Percentiles rank a stretch among this genome's conserved stretches.
These are phyloP conservation scores for Dryadula phaetusa DNA, from an alignment of 2,888 invertebrate genomes.

Conservation along the genomic window DNA sequence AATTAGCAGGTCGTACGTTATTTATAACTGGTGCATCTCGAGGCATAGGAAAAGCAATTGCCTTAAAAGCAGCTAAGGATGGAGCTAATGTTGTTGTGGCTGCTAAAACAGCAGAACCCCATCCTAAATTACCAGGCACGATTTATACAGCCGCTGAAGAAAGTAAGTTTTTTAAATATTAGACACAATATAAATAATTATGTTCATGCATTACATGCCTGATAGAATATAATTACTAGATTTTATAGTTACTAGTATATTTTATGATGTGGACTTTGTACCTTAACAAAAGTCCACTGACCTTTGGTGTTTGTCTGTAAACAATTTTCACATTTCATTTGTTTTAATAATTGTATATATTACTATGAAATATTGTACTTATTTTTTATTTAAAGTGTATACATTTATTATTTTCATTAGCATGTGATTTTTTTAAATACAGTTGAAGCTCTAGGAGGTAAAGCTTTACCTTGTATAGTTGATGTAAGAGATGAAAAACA, in stretches of 20 bases:
- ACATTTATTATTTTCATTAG: background rate
- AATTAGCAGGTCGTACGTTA: constrained; percentile 93
- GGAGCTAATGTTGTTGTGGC: constrained; percentile 96
- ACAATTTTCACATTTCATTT: background rate
- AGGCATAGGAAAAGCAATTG: constrained; percentile 98
- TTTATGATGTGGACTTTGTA: constrained; percentile 47
- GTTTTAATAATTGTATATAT: background rate
- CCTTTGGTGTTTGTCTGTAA: constrained; percentile 38
- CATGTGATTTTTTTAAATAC: constrained; percentile 49
- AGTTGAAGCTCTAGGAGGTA: constrained; percentile 95
- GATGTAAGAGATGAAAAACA: constrained; percentile 94
- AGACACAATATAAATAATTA: background rate
- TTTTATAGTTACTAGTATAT: background rate
- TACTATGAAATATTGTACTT: background rate
- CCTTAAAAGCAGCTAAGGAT: constrained; percentile 95
- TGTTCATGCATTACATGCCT: background rate
- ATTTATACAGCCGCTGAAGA: constrained; percentile 96
- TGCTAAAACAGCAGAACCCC: constrained; percentile 95
- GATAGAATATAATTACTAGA: background rate
- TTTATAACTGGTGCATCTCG: constrained; percentile 98
- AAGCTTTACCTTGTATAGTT: constrained; percentile 93
- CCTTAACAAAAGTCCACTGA: constrained; percentile 40
- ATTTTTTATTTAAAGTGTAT: background rate
- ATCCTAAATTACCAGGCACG: constrained; percentile 96
- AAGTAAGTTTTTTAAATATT: constrained; percentile 83